Evolutionary conservation across 2,888 invertebrate genomes (phyloP).

Genomic region (Synergus laeviventris): DNA sequence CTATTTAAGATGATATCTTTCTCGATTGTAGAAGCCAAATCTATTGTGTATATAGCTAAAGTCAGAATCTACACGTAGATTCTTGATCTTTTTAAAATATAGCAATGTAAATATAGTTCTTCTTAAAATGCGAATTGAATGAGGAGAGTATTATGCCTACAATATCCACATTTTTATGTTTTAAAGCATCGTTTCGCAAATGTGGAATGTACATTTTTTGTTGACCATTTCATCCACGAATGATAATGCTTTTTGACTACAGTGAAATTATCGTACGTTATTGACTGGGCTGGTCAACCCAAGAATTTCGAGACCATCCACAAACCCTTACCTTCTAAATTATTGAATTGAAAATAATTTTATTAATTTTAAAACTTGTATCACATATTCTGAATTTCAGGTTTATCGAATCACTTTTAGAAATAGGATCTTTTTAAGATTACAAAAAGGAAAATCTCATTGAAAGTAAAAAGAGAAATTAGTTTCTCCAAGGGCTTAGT

Average conservation of each 20-base stretch:
- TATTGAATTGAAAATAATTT: background rate
- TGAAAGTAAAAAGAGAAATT: slow-evolving; percentile 6
- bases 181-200: slow-evolving; percentile 30
- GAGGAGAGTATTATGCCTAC: slow-evolving; percentile 43
- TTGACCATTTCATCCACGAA: background rate
- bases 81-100: slow-evolving; percentile 52
- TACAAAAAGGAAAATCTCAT: background rate
- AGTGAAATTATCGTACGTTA: background rate
- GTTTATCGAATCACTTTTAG: background rate
- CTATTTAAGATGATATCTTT: background rate
- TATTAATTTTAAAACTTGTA: background rate
- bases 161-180: slow-evolving; percentile 25
- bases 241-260: slow-evolving; percentile 11
- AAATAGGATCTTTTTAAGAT: background rate
- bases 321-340: background rate
- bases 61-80: slow-evolving; percentile 60
- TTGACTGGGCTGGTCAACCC: background rate
- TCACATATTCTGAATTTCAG: background rate
- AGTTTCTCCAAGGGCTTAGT: background rate
- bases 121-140: slow-evolving; percentile 42
- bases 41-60: slow-evolving; percentile 42
- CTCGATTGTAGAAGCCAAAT: slow-evolving; percentile 9
- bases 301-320: background rate
- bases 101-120: slow-evolving; percentile 33
- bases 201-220: slow-evolving; percentile 22